Evolutionary conservation across 2,888 invertebrate species (phyloP).

Genomic region (Leucozona laternaria): DNA sequence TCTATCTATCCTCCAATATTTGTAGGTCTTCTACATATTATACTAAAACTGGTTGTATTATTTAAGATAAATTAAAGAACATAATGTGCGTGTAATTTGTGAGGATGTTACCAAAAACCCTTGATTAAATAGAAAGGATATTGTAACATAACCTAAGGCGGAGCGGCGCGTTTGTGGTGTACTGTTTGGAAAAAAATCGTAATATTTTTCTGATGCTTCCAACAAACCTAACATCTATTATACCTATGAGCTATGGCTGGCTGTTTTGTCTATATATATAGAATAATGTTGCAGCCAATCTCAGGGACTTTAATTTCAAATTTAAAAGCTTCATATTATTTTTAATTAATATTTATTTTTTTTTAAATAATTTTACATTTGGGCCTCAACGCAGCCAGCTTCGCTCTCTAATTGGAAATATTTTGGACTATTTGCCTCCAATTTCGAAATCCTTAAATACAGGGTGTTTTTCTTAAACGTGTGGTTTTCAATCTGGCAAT

Average conservation of each 20-base stretch:
- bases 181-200: background rate
- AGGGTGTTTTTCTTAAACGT: no score
- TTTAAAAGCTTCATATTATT: no score
- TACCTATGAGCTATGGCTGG: background rate
- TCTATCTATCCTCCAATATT: constrained; percentile 21
- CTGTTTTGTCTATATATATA: no score
- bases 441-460: no score
- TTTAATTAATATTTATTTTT: no score
- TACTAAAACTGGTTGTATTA: background rate
- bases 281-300: no score
- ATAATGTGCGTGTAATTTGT: constrained; percentile 47
- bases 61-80: constrained; percentile 45
- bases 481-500: no score
- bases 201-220: background rate
- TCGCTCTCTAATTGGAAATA: no score
- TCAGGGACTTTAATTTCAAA: no score
- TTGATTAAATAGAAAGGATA: constrained; percentile 42
- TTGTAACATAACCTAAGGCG: background rate
- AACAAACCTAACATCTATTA: background rate
- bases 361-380: no score
- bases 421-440: no score
- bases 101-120: constrained; percentile 25
- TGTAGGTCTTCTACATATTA: constrained; percentile 7
- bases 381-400: no score
- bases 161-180: background rate